A percentile compares a stretch with the other conserved stretches of the same genome.
These are phyloP conservation scores for Latrodectus geometricus DNA, from an alignment of 1,140 invertebrate genomes.

Conservation along the genomic window DNA sequence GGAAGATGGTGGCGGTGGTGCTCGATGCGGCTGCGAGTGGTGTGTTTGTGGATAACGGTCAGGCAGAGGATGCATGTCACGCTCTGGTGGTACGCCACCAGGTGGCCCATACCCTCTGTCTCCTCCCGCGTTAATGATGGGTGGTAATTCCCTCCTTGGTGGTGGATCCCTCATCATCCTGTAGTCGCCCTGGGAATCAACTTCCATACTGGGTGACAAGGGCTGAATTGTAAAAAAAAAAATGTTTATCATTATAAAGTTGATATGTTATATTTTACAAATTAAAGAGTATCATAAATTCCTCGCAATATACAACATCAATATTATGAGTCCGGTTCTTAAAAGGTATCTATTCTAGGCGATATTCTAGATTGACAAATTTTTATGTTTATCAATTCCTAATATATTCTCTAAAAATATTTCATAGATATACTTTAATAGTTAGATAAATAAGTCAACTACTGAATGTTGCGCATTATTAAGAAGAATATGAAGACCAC, in stretches of 20 bases:
- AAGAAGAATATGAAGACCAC: no score
- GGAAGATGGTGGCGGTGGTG: constrained; percentile 4
- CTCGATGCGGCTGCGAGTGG: constrained; percentile 13
- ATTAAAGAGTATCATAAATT: no score
- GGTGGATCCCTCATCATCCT: constrained; percentile 12
- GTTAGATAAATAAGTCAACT: no score
- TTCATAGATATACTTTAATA: no score
- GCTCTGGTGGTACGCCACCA: not conserved
- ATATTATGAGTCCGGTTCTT: no score
- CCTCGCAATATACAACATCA: no score
- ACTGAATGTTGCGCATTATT: no score
- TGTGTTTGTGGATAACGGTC: constrained; percentile 47
- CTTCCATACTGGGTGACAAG: constrained; percentile 53
- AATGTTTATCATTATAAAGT: not conserved
- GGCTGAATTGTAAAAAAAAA: constrained; percentile 36
- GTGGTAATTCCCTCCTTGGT: constrained; percentile 41
- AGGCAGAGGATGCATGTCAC: constrained; percentile 33
- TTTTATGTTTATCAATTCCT: no score
- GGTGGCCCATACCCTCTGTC: constrained; percentile 39
- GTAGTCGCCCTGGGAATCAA: constrained; percentile 13
- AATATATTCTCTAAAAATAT: no score
- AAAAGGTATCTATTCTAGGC: no score
- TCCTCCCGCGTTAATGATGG: constrained; percentile 17
- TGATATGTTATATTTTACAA: not conserved
- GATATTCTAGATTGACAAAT: no score